These are phyloP conservation scores for Caenorhabditis sp. DNA, from an alignment of 2,888 invertebrate genomes.

Conservation along the genomic window DNA sequence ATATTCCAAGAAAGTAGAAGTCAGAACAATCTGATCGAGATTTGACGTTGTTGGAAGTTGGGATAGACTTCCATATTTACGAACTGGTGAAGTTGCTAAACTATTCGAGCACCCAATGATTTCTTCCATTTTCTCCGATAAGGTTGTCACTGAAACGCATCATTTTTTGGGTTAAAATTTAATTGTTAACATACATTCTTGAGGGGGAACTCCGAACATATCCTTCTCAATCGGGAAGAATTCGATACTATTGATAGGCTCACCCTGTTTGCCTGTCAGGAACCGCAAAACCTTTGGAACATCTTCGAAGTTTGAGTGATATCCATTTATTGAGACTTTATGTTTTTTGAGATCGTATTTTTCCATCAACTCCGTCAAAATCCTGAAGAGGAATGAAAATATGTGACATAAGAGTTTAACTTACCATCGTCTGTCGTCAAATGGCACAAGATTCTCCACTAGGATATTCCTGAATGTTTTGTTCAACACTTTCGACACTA, in stretches of 20 bases:
- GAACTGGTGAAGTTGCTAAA: neutral
- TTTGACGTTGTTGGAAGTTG: neutral
- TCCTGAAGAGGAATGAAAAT: slow-evolving; percentile 4
- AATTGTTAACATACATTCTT: slow-evolving; percentile 14
- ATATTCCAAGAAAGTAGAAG: slow-evolving; percentile 21
- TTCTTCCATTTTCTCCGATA: neutral
- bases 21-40: slow-evolving; percentile 6
- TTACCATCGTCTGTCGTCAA: slow-evolving; percentile 16
- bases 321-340: slow-evolving; percentile 6
- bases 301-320: neutral
- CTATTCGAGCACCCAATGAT: neutral
- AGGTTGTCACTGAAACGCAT: neutral
- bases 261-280: neutral
- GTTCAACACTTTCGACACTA: neutral
- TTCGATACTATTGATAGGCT: slow-evolving; percentile 2
- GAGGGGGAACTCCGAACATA: slow-evolving; percentile 20
- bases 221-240: slow-evolving; percentile 17
- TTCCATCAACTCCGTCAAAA: slow-evolving; percentile 9
- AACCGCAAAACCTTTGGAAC: neutral
- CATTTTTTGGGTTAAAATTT: neutral
- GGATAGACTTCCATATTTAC: neutral
- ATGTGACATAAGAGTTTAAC: neutral
- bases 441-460: slow-evolving; percentile 1
- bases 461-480: slow-evolving; percentile 4
- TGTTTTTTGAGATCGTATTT: slow-evolving; percentile 13